phyloP scores from a whole-genome alignment of 2,888 invertebrate species.

The Halictus ligatus region DNA sequence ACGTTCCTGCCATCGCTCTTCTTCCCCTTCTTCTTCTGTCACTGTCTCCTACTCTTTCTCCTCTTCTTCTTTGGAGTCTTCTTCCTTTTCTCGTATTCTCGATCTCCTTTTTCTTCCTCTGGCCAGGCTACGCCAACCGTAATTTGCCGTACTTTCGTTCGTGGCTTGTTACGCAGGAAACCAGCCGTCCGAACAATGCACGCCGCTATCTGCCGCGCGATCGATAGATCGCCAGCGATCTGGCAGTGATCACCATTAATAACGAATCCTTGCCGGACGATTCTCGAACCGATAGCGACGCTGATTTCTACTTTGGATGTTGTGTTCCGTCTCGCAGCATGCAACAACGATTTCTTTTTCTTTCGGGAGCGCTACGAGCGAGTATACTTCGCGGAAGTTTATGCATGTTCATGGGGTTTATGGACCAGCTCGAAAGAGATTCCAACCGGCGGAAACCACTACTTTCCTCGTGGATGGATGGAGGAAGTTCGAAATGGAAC shows the following conservation, averaged over 20 bases:
- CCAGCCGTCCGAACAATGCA: slow-evolving; percentile 56
- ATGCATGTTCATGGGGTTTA: not conserved
- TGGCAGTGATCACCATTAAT: slow-evolving; percentile 62
- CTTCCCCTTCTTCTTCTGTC: slow-evolving; percentile 26
- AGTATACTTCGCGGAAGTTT: not conserved
- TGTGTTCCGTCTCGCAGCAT: not conserved
- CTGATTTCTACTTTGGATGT: slow-evolving; percentile 2
- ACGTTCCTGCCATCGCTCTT: slow-evolving; percentile 54
- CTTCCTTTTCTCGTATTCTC: not conserved
- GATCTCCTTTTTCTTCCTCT: not conserved
- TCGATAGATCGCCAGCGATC: slow-evolving; percentile 59
- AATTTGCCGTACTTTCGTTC: slow-evolving; percentile 61
- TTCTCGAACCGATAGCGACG: slow-evolving; percentile 23
- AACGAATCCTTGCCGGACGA: slow-evolving; percentile 56
- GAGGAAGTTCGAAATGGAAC: too few relatives aligned
- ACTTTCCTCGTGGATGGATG: too few relatives aligned
- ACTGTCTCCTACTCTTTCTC: not conserved
- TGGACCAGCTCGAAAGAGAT: not conserved
- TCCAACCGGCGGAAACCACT: too few relatives aligned
- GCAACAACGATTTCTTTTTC: not conserved
- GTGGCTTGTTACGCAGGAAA: slow-evolving; percentile 54
- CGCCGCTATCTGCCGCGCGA: slow-evolving; percentile 49
- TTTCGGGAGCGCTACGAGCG: not conserved
- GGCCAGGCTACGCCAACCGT: slow-evolving; percentile 9
- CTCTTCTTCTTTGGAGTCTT: not conserved